These are phyloP conservation scores for Rhinogobio ventralis DNA, from an alignment of 2,797 vertebrate species.

Conservation along the genomic window DNA sequence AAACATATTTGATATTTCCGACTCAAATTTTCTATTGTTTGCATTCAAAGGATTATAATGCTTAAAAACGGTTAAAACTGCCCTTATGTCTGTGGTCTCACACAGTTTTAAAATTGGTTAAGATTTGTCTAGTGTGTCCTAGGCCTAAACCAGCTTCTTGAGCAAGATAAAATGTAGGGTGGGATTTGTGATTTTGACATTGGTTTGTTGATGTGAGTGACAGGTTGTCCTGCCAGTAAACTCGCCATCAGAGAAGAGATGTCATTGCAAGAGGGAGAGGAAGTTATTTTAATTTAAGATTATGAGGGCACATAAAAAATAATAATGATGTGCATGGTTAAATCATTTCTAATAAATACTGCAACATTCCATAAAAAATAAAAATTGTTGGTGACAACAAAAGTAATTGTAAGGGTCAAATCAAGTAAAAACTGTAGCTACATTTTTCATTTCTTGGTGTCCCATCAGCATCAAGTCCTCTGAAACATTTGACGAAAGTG, in stretches of 20 bases:
- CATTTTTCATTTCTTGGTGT: not conserved
- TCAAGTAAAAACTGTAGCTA: not conserved
- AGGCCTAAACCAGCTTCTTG: not conserved
- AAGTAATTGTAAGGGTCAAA: not conserved
- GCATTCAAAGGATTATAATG: too few species aligned
- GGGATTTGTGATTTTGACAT: not conserved
- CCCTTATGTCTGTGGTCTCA: too few species aligned
- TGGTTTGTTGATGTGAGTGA: not conserved
- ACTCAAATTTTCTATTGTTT: too few species aligned
- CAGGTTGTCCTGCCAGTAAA: not conserved
- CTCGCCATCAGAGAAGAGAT: not conserved
- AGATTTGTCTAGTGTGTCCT: too few species aligned
- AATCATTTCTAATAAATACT: not conserved
- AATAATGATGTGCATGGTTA: not conserved
- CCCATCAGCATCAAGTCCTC: constrained; percentile 1
- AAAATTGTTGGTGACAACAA: not conserved
- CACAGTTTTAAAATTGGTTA: too few species aligned
- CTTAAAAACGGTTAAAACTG: too few species aligned
- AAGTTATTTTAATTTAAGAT: not conserved
- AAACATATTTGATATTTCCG: too few species aligned
- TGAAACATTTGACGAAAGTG: not conserved
- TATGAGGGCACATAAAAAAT: not conserved
- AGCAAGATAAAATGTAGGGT: not conserved
- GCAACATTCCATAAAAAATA: not conserved
- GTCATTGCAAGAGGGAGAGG: not conserved